A percentile compares a stretch with the other conserved stretches of the same genome.
Evolutionary conservation across 2,888 invertebrate species (phyloP).

Genomic region (Amitus sp.): DNA sequence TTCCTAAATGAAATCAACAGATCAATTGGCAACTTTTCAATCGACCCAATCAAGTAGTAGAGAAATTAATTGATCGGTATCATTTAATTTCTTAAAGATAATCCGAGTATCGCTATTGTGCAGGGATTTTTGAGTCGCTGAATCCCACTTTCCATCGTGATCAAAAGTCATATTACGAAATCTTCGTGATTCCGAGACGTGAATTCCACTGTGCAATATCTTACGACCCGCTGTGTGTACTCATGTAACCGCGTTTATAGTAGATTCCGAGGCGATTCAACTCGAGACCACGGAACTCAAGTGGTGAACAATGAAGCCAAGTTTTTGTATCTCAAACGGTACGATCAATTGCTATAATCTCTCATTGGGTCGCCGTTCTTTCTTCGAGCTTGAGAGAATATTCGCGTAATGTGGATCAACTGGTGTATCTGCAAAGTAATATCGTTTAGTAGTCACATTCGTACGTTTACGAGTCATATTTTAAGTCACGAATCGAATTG

Average conservation of each 20-base stretch:
- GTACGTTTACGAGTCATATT: no score
- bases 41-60: no score
- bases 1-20: not conserved
- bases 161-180: constrained; percentile 36
- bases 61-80: constrained; percentile 9
- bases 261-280: constrained; percentile 47
- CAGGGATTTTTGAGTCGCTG: constrained; percentile 18
- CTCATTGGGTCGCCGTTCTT: not conserved
- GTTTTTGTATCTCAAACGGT: constrained; percentile 20
- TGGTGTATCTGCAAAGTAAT: no score
- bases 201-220: constrained; percentile 21
- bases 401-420: no score
- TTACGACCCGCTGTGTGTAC: constrained; percentile 21
- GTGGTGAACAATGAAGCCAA: constrained; percentile 49
- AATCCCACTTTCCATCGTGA: constrained; percentile 37
- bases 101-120: constrained; percentile 14
- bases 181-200: constrained; percentile 32
- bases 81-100: constrained; percentile 4
- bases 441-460: no score
- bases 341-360: constrained; percentile 1
- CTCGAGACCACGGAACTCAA: constrained; percentile 49
- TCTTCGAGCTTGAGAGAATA: no score
- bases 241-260: constrained; percentile 34
- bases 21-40: not conserved
- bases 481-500: no score